Evolutionary conservation across 2,888 invertebrate genomes (phyloP).

Genomic region (Polyommatus icarus): DNA sequence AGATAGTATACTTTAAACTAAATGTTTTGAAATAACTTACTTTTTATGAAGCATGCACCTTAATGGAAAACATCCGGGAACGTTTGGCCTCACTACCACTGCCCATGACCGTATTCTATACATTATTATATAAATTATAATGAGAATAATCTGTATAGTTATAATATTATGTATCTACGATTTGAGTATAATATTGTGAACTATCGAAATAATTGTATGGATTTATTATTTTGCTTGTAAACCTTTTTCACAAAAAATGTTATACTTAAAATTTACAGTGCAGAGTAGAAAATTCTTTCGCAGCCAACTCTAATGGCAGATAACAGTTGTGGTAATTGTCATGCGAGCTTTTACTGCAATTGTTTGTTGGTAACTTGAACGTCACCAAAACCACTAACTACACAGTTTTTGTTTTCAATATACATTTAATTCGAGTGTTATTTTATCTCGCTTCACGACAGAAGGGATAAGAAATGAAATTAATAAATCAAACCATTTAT

Average conservation of each 20-base stretch:
- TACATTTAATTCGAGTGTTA: background rate
- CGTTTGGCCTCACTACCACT: too few relatives aligned
- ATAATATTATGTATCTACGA: too few relatives aligned
- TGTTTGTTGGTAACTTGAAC: constrained; percentile 5
- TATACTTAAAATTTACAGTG: background rate
- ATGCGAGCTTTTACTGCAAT: constrained; percentile 10
- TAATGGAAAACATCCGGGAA: too few relatives aligned
- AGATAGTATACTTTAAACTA: too few relatives aligned
- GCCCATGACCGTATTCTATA: too few relatives aligned
- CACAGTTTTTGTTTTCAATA: background rate
- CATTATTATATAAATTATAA: too few relatives aligned
- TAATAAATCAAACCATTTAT: background rate
- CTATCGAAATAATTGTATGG: background rate
- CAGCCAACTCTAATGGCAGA: constrained; percentile 20
- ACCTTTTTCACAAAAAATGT: background rate
- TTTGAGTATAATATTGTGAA: too few relatives aligned
- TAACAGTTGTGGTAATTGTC: constrained; percentile 27
- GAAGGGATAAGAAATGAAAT: background rate
- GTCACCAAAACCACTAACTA: background rate
- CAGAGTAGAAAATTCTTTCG: constrained; percentile 14
- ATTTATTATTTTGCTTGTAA: background rate
- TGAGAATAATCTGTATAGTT: too few relatives aligned
- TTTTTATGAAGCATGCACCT: too few relatives aligned
- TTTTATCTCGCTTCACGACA: background rate
- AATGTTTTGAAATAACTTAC: too few relatives aligned